phyloP scores from a whole-genome alignment of 2,888 invertebrate species.

The Gastracanthus pulcherrimus region DNA sequence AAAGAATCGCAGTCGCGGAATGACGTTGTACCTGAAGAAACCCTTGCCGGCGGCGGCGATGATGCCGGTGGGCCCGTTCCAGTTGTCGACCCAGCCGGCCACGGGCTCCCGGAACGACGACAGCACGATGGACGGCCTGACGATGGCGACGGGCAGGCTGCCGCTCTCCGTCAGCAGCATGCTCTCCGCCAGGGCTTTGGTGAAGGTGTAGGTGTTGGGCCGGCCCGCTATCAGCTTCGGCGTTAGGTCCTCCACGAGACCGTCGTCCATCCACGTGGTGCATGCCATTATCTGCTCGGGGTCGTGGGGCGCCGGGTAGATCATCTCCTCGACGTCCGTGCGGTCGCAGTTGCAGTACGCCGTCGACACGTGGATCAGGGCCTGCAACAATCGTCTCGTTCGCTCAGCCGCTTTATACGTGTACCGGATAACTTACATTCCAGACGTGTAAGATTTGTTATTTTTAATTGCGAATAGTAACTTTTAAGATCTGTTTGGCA shows the following conservation, averaged over 20 bases:
- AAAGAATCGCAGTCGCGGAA: neutral
- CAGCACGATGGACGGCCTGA: conserved; percentile 82
- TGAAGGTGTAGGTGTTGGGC: conserved; percentile 87
- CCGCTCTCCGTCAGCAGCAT: conserved; percentile 81
- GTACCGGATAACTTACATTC: too few relatives aligned
- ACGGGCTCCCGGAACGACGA: conserved; percentile 75
- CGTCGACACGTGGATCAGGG: conserved; percentile 84
- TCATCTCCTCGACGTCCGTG: conserved; percentile 80
- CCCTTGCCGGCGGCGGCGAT: conserved; percentile 82
- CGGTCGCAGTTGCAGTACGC: conserved; percentile 86
- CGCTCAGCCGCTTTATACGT: neutral
- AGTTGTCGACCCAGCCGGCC: conserved; percentile 77
- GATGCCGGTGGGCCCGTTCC: conserved; percentile 78
- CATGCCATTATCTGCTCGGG: conserved; percentile 79
- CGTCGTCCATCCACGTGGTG: conserved; percentile 77
- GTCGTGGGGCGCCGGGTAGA: conserved; percentile 80
- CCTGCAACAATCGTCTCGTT: conserved; percentile 69
- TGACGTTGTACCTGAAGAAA: conserved; percentile 74
- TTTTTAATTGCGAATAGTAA: too few relatives aligned
- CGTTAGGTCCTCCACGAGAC: conserved; percentile 77
- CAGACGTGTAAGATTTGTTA: too few relatives aligned
- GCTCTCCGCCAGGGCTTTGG: conserved; percentile 85
- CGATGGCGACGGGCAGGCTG: conserved; percentile 82
- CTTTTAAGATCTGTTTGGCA: too few relatives aligned
- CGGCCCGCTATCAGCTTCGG: conserved; percentile 78